phyloP scores from a whole-genome alignment of 64 coral and sea anemone species.

The Montipora efflorescens region DNA sequence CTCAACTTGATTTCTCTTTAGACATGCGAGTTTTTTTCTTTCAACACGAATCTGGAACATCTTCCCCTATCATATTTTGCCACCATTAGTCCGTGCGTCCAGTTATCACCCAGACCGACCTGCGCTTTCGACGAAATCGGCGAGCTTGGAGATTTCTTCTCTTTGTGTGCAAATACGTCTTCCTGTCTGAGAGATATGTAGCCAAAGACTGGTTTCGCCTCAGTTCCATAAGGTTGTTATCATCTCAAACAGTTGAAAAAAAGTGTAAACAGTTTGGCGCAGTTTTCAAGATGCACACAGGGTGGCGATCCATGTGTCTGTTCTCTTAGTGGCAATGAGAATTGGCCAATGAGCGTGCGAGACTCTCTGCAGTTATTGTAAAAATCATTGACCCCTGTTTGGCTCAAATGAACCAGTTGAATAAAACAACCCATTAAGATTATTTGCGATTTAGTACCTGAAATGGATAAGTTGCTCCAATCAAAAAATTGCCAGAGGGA shows the following conservation, averaged over 20 bases:
- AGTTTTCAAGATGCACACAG: background rate
- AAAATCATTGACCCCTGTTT: background rate
- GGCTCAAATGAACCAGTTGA: background rate
- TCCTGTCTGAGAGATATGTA: background rate
- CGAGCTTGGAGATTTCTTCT: background rate
- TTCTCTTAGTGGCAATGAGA: background rate
- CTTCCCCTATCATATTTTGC: slow-evolving; percentile 43
- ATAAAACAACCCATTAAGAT: no score
- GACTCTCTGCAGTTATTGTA: background rate
- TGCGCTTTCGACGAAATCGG: slow-evolving; percentile 31
- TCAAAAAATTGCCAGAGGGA: no score
- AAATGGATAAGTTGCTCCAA: no score
- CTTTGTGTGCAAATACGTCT: background rate
- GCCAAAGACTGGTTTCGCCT: background rate
- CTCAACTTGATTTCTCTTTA: slow-evolving; percentile 38
- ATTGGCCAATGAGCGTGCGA: background rate
- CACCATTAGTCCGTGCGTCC: slow-evolving; percentile 20
- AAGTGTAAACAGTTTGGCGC: background rate
- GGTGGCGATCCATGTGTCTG: background rate
- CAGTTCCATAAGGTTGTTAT: background rate
- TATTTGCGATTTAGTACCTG: no score
- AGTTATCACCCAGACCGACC: slow-evolving; percentile 34
- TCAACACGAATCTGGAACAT: background rate
- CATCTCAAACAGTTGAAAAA: background rate
- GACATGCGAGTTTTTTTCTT: slow-evolving; percentile 13